Percentiles rank a stretch among this genome's conserved stretches.
These are phyloP conservation scores for Cliona cf. orientalis DNA, from an alignment of 37 sponge, comb jelly and placozoan species.

Conservation along the genomic window DNA sequence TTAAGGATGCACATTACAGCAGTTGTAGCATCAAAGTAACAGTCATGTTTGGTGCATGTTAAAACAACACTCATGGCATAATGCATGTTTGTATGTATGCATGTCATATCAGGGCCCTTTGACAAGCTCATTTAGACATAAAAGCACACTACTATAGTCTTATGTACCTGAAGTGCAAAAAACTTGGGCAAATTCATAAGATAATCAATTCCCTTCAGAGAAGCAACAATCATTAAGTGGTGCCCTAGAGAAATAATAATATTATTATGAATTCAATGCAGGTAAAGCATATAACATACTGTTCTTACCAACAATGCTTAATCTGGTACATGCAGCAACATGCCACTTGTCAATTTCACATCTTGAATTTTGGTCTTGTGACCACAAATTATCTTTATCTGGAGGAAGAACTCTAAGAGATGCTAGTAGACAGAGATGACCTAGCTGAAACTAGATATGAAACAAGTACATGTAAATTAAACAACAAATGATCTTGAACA, in stretches of 20 bases:
- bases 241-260: slow-evolving; percentile 17
- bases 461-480: slow-evolving; percentile 25
- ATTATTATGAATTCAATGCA: not conserved
- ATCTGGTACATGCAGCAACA: slow-evolving; percentile 31
- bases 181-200: not conserved
- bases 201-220: slow-evolving; percentile 17
- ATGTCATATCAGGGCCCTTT: no score
- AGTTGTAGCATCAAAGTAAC: no score
- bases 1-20: no score
- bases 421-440: slow-evolving; percentile 57
- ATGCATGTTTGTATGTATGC: no score
- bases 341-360: slow-evolving; percentile 13
- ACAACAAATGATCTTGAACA: slow-evolving; percentile 12
- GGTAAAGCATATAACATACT: no score
- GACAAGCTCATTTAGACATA: no score
- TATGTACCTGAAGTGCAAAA: no score
- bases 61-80: no score
- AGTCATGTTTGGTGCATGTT: no score
- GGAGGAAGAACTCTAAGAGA: slow-evolving; percentile 45
- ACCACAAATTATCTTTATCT: not conserved
- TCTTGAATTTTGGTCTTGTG: not conserved
- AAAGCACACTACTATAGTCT: no score
- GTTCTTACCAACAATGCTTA: slow-evolving; percentile 37
- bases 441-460: slow-evolving; percentile 41
- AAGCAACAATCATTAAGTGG: slow-evolving; percentile 28